Percentiles rank a stretch among this genome's conserved stretches.
These are phyloP conservation scores for Aleiodes sp. DNA, from an alignment of 1,140 invertebrate genomes.

Conservation along the genomic window DNA sequence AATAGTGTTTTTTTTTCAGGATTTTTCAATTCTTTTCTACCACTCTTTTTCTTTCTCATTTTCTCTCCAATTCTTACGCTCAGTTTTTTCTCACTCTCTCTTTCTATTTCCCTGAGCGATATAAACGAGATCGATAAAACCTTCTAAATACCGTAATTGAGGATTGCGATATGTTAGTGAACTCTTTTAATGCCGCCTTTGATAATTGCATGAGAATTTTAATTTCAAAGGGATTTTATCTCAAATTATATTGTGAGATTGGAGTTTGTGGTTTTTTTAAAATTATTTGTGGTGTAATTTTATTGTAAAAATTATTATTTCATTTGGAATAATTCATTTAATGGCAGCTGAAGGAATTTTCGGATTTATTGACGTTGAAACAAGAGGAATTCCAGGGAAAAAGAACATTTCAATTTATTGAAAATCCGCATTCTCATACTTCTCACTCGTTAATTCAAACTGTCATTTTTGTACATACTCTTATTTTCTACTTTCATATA, in stretches of 20 bases:
- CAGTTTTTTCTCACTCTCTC: too few species aligned
- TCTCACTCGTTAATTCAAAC: conserved; percentile 29
- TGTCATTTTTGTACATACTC: conserved; percentile 31
- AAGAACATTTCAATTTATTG: background rate
- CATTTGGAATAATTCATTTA: background rate
- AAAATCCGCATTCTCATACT: background rate
- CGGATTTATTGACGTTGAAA: too few species aligned
- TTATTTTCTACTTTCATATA: conserved; percentile 51
- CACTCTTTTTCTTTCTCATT: too few species aligned
- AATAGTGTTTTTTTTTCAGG: conserved; percentile 2
- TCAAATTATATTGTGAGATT: background rate
- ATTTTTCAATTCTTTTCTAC: background rate
- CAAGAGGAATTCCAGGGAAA: too few species aligned
- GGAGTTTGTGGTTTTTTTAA: background rate
- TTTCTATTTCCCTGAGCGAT: too few species aligned
- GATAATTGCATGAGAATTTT: conserved; percentile 14
- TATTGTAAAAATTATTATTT: background rate
- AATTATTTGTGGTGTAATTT: background rate
- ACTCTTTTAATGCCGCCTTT: background rate
- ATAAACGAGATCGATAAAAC: conserved; percentile 5
- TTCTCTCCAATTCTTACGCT: too few species aligned
- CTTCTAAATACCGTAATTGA: conserved; percentile 14
- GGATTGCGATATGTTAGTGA: conserved; percentile 4
- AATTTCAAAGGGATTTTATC: background rate
- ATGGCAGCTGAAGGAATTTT: background rate